These are phyloP conservation scores for Drosophila mayri DNA, from an alignment of 1,140 invertebrate genomes.

Conservation along the genomic window DNA sequence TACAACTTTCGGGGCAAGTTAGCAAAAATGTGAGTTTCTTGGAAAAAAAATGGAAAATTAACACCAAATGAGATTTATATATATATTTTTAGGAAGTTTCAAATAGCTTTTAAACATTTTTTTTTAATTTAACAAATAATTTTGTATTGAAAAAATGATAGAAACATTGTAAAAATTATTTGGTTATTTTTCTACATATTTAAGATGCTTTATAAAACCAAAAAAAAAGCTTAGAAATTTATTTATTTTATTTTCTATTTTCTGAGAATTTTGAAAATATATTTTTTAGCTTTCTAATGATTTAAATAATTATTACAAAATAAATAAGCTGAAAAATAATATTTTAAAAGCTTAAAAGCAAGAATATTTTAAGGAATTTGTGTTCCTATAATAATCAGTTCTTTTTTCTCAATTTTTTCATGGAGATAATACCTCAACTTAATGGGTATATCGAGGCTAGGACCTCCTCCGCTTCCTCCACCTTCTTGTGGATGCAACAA, in stretches of 20 bases:
- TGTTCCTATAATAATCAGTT: too few relatives aligned
- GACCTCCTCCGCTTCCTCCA: not conserved
- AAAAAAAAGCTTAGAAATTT: too few relatives aligned
- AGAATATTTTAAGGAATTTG: too few relatives aligned
- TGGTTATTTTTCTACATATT: too few relatives aligned
- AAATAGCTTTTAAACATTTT: not conserved
- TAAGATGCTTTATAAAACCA: too few relatives aligned
- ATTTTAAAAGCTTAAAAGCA: not conserved
- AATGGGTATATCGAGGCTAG: constrained; percentile 11
- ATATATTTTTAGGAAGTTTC: not conserved
- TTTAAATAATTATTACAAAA: not conserved
- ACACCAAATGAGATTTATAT: not conserved
- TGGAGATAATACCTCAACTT: not conserved
- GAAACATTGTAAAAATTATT: too few relatives aligned
- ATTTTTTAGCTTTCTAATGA: not conserved
- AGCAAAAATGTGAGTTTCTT: not conserved
- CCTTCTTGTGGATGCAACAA: constrained; percentile 22
- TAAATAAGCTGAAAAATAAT: not conserved
- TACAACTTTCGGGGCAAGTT: not conserved
- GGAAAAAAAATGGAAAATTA: not conserved
- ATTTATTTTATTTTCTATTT: too few relatives aligned
- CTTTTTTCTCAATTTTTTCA: not conserved
- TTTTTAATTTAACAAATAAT: too few relatives aligned
- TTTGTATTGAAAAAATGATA: too few relatives aligned
- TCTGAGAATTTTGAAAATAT: too few relatives aligned